Evolutionary conservation across 1,140 invertebrate species (phyloP), one percentile per base, ranked within the genome.

Genomic region (Eriosoma lanigerum): DNA sequence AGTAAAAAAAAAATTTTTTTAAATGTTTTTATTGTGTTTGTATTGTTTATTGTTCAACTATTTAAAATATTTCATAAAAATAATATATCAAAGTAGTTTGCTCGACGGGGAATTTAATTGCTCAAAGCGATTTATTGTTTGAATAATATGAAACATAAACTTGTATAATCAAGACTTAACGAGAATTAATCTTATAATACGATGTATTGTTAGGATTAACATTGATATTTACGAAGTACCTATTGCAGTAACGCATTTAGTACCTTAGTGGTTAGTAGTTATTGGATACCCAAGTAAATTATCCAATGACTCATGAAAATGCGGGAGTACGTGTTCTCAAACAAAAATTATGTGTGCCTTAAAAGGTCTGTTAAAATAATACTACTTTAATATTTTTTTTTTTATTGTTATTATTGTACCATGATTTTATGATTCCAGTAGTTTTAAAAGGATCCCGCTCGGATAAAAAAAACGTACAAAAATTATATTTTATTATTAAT

Each of bases 321-420:
- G 46, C 29, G 3, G 5, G 26, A 62, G 68, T 70, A 70, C 68
- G 68, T 70, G 68, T 70, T 70, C 17, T 70, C 15, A 29, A 70
- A 70, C 46, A 26, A 26, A 70, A 70, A 70, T 46, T 70, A 70
- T 70, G 8, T 50, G 8, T n/a, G 48, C 68, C 68, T 26, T 70
- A 70, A 70, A 70, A 70, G 68, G 68, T 50, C 13, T 48, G 44
- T 46, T 48, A 68, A 48, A 50, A 70, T 46, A n/a, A 68, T 68
- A 68, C 38, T 44, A n/a, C 64, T 68, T 68, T 46, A 46, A 68
- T 15, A 38, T 68, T 48, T 29, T 24, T 21, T 60, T 60, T 60
- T 2, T 68, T 68, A 19, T 68, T 70, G 24, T 17, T 70, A 70
- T 70, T 70, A 50, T 52, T 38, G 10, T 24, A 5, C 17, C 50